These are phyloP conservation scores for Macaria notata DNA, from an alignment of 2,888 invertebrate species.

Conservation along the genomic window DNA sequence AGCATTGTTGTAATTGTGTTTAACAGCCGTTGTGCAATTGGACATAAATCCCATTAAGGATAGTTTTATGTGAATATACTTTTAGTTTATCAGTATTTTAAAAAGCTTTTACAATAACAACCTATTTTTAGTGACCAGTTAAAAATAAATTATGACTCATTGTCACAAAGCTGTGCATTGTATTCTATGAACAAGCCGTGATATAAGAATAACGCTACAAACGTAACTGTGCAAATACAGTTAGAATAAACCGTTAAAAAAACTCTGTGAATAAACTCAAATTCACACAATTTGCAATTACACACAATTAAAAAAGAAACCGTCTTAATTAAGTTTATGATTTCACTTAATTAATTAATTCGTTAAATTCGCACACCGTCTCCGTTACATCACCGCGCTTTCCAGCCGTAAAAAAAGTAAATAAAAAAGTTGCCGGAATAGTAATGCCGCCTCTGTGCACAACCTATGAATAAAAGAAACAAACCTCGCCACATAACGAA, in stretches of 20 bases:
- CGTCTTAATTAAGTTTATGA: constrained; percentile 11
- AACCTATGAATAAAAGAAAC: constrained; percentile 37
- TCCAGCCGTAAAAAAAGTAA: constrained; percentile 28
- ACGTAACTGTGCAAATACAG: constrained; percentile 17
- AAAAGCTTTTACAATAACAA: too few relatives aligned
- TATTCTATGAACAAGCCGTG: not conserved
- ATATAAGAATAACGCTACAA: constrained; percentile 3
- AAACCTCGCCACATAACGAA: constrained; percentile 57
- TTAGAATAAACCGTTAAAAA: constrained; percentile 16
- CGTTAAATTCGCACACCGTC: constrained; percentile 21
- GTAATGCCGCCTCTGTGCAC: constrained; percentile 41
- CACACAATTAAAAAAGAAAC: constrained; percentile 13
- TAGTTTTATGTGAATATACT: too few relatives aligned
- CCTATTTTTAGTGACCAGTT: too few relatives aligned
- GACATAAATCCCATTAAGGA: too few relatives aligned
- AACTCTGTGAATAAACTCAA: constrained; percentile 17
- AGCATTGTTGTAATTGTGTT: too few relatives aligned
- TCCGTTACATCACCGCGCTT: constrained; percentile 26
- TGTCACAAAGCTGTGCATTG: not conserved
- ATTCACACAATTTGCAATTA: constrained; percentile 21
- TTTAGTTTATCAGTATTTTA: too few relatives aligned
- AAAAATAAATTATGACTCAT: not conserved
- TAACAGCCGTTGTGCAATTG: too few relatives aligned
- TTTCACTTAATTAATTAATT: constrained; percentile 6
- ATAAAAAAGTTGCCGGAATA: constrained; percentile 30